Base-by-base conservation (phyloP, 1,140 invertebrate genomes). In the Drosophila suzukii region DNA sequence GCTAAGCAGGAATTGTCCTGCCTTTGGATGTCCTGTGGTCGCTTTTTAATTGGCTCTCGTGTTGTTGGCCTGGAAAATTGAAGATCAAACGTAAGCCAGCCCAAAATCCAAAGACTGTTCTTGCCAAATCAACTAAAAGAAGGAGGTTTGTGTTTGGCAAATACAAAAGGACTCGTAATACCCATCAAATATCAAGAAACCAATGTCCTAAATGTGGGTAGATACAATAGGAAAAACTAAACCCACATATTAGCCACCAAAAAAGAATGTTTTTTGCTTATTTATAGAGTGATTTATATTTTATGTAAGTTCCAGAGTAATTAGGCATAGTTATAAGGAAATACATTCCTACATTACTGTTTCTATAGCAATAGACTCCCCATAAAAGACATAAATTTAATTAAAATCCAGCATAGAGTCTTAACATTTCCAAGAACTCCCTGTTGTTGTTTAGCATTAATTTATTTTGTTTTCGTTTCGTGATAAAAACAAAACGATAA, bases 21-120 rank as follows among this genome's bases (percentile, higher is more conserved):
- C 63, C 58, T 24, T 53, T 12, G 61, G 58, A 27, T 71, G 78
- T 62, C 60, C 75, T 73, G 83, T 79, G 56, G 67, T 68, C 60
- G 68, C 7, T 59, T 78, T 88, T 81, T 89, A 88, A 88, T 88
- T 88, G 84, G 84, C 76, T 83, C 57, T 71, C n/a, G 81, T 78
- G 75, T 60, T 67, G 17, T 32, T 67, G 58, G 39, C 43, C 36
- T 62, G 62, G 61, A 73, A 88, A 88, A 67, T 82, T 81, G 75
- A 71, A 86, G 80, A 82, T 85, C 83, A 82, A 85, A 83, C 60
- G 49, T 65, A 50, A 71, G 67, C 43, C 36, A 15, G 2, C 24
- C 27, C 7, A 8, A 70, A 70, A 70, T 70, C 67, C 24, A 38
- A 47, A 36, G 20, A 7, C 7, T 6, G 4, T 38, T 4, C 34